Evolutionary conservation across 2,888 invertebrate species (phyloP).

Genomic region (Microctonus brassicae): DNA sequence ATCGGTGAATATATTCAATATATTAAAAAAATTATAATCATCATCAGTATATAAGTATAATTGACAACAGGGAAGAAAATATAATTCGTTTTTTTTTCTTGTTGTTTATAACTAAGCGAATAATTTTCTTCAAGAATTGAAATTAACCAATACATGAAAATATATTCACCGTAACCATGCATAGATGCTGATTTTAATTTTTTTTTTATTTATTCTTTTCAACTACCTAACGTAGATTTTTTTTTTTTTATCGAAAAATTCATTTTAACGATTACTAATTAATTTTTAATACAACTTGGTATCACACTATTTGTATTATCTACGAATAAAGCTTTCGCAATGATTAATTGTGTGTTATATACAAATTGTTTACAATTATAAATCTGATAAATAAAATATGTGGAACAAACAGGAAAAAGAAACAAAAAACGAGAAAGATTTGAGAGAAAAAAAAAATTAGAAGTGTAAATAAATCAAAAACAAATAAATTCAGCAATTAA

Average conservation of each 20-base stretch:
- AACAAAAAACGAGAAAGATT: neutral
- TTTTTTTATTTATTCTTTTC: slow-evolving; percentile 21
- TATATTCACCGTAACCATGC: slow-evolving; percentile 2
- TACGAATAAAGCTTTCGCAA: slow-evolving; percentile 27
- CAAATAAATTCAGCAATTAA: neutral
- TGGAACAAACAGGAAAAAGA: neutral
- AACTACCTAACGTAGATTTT: slow-evolving; percentile 28
- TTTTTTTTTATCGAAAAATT: slow-evolving; percentile 41
- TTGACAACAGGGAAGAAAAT: neutral
- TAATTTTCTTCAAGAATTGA: neutral
- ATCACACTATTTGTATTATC: slow-evolving; percentile 42
- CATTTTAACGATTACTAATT: slow-evolving; percentile 43
- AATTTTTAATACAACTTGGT: slow-evolving; percentile 45
- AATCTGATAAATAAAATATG: neutral
- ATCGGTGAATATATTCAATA: slow-evolving; percentile 6
- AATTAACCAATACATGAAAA: neutral
- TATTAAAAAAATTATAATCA: neutral
- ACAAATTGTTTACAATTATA: neutral
- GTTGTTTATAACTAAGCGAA: neutral
- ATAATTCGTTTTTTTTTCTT: neutral
- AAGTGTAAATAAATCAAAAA: neutral
- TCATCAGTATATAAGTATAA: no score
- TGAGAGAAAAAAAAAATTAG: neutral
- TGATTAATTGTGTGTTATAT: slow-evolving; percentile 4
- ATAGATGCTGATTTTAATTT: neutral